Percentiles rank a stretch among this genome's conserved stretches.
phyloP scores from a whole-genome alignment of 2,888 invertebrate species.

The Drosophila fungiperda region DNA sequence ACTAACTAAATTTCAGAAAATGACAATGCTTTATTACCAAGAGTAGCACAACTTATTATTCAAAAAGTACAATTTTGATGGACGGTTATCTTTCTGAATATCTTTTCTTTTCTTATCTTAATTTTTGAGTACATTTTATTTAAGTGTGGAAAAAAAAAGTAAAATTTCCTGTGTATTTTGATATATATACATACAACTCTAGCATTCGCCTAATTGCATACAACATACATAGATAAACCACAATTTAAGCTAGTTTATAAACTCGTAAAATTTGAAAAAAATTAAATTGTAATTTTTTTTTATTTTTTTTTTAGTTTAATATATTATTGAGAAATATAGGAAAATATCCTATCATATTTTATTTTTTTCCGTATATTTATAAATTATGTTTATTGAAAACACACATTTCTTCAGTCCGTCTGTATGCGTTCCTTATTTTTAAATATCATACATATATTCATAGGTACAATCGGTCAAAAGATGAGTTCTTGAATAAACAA shows the following conservation, averaged over 20 bases:
- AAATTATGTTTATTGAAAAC: background rate
- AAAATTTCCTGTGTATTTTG: background rate
- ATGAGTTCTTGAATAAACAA: too few species aligned
- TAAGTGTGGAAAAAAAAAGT: background rate
- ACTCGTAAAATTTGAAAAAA: background rate
- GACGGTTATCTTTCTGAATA: background rate
- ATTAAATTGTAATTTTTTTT: background rate
- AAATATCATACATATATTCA: too few species aligned
- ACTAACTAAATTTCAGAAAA: background rate
- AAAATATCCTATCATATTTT: background rate
- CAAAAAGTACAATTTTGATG: background rate
- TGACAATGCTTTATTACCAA: background rate
- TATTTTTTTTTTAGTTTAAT: background rate
- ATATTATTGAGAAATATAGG: background rate
- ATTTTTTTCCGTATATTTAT: background rate
- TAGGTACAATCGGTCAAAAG: too few species aligned
- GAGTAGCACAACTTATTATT: background rate
- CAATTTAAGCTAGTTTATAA: background rate
- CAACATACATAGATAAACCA: too few species aligned
- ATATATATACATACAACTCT: background rate
- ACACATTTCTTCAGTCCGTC: too few species aligned
- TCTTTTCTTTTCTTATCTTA: background rate
- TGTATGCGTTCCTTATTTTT: too few species aligned
- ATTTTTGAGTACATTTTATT: background rate
- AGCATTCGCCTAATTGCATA: background rate